These are phyloP conservation scores for Amaurobius ferox DNA, from an alignment of 2,888 invertebrate genomes.

Conservation along the genomic window DNA sequence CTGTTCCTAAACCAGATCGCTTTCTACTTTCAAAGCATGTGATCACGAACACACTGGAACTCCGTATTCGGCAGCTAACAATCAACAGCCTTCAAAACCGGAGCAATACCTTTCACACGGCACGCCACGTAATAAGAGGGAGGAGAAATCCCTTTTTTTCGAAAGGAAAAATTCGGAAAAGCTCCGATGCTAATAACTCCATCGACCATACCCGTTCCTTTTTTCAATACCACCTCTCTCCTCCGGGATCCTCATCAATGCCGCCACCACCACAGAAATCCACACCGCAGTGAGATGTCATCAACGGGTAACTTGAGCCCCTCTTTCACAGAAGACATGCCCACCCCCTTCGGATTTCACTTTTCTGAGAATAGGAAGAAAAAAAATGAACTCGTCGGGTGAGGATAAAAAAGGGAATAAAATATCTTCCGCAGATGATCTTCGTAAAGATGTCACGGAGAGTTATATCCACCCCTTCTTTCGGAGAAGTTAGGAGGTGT, in stretches of 20 bases:
- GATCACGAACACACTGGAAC: background rate
- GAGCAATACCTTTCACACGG: constrained; percentile 22
- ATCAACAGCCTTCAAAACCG: background rate
- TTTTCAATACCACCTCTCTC: constrained; percentile 40
- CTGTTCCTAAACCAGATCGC: too few relatives aligned
- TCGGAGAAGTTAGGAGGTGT: background rate
- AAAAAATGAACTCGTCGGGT: background rate
- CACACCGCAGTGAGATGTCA: constrained; percentile 59
- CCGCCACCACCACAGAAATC: constrained; percentile 27
- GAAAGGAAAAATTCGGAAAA: background rate
- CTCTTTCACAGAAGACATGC: background rate
- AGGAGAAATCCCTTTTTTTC: background rate
- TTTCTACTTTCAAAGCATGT: too few relatives aligned
- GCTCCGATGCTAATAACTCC: constrained; percentile 20
- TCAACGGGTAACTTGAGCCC: constrained; percentile 59
- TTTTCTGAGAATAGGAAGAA: constrained; percentile 1
- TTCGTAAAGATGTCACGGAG: constrained; percentile 60
- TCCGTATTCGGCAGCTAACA: background rate
- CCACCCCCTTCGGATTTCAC: background rate
- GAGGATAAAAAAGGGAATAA: constrained; percentile 4
- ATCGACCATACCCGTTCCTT: background rate
- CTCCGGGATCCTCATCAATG: constrained; percentile 19
- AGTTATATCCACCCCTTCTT: constrained; percentile 12
- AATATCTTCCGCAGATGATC: constrained; percentile 44
- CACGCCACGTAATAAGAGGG: background rate